Evolutionary conservation across 2,888 invertebrate species (phyloP).

Genomic region (Patella ulyssiponensis): DNA sequence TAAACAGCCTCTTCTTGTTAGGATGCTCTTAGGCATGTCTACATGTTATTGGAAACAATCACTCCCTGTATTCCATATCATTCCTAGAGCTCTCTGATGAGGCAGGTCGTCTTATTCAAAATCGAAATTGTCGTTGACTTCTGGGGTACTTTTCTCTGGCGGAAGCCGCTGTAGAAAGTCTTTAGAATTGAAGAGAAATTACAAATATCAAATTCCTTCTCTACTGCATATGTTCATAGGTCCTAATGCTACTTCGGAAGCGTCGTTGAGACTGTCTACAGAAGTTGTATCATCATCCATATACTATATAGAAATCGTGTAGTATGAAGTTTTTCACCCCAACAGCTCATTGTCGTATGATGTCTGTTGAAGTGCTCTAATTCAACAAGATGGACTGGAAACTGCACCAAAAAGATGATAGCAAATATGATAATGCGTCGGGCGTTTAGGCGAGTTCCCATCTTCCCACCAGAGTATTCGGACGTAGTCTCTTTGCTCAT

Average conservation of each 20-base stretch:
- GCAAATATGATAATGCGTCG: not conserved
- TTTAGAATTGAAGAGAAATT: not conserved
- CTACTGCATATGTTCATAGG: not conserved
- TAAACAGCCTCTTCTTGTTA: not conserved
- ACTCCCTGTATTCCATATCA: not conserved
- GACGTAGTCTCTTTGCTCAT: not conserved
- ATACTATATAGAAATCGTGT: not conserved
- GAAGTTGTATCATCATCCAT: not conserved
- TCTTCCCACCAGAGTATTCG: not conserved
- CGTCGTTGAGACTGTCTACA: not conserved
- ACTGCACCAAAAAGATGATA: not conserved
- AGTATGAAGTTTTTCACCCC: not conserved
- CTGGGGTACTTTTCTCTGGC: not conserved
- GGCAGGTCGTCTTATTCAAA: not conserved
- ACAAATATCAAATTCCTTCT: not conserved
- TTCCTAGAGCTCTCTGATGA: conserved; percentile 5
- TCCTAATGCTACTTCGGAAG: not conserved
- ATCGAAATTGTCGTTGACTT: not conserved
- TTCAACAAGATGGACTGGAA: not conserved
- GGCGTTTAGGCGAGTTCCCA: not conserved
- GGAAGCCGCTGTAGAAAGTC: not conserved
- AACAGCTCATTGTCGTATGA: not conserved
- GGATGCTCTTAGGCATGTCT: not conserved
- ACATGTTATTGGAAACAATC: not conserved
- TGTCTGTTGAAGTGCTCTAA: not conserved